Conservation (phyloP, 2,888 invertebrate species). For the Morpho deidamia region DNA sequence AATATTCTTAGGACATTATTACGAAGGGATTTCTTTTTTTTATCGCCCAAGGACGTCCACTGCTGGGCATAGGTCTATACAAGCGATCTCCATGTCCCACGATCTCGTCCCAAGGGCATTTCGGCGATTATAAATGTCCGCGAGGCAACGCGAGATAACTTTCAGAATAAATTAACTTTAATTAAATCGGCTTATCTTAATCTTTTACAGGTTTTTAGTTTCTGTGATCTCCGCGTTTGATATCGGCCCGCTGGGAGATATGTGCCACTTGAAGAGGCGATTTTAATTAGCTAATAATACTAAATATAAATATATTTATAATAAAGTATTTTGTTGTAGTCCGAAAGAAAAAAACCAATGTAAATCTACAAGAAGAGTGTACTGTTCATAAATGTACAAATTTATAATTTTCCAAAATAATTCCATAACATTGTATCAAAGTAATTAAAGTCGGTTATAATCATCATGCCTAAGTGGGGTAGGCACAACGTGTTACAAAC, state of each 20-base stretch:
- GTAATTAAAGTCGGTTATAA: no score
- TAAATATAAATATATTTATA: background rate
- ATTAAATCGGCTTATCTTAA: constrained; percentile 17
- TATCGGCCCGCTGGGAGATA: constrained; percentile 7
- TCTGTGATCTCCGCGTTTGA: constrained; percentile 8
- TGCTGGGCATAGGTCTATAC: no score
- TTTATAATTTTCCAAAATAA: no score
- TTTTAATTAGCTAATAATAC: constrained; percentile 2
- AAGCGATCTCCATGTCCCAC: no score
- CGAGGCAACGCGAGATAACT: background rate
- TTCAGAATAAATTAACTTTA: constrained; percentile 20
- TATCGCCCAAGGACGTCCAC: no score
- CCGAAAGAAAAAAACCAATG: no score
- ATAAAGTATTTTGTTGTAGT: background rate
- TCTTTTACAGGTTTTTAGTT: constrained; percentile 16
- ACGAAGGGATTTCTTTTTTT: constrained; percentile 1
- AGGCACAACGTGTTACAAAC: no score
- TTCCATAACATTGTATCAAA: no score
- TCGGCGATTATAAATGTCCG: constrained; percentile 9
- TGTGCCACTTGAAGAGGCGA: constrained; percentile 4
- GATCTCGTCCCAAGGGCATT: no score
- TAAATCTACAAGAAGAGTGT: no score
- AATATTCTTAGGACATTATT: constrained; percentile 5
- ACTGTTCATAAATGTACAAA: no score
- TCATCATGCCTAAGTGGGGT: no score